Base-by-base conservation (phyloP, 2,113 vertebrate genomes). In the Pelecanoides urinatrix region DNA sequence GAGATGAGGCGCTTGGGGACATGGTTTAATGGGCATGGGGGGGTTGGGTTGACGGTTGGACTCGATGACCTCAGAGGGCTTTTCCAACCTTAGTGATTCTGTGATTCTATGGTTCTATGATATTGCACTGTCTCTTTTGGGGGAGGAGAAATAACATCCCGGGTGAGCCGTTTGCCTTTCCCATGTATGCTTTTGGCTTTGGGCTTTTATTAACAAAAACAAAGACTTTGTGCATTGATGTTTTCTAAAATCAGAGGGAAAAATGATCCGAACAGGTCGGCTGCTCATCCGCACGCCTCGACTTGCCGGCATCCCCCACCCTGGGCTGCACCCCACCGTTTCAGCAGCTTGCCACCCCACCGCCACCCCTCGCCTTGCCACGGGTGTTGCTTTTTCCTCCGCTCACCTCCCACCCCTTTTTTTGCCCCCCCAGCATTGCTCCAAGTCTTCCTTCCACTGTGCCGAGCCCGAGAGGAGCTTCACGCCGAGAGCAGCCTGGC, bases 231-330 rank as follows among this genome's bases (percentile, higher is more conserved):
- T 34, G 26, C 10, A 4, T 26, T 19, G 17, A 10, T 16, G 11
- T 6, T 17, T 18, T 79, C 61, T 53, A 22, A 80, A 73, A 40
- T 29, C 27, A 53, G 45, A 9, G 9, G 29, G 36, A 38, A 25
- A 66, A 27, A 38, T 2, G 8, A 50, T 62, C 42, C 0, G 3
- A 27, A 17, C 0, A 3, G 25, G 25, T 17, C 6, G 10, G 72
- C 34, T 61, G 45, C 50, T 42, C n/a, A 5, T 47, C 67, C 21
- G 9, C 21, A 45, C 2, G 1, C 68, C 58, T 42, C 4, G 3
- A 13, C 27, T 44, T 50, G 44, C 17, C 0, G 1, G 6, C 5
- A 3, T 38, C 16, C 36, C 73, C 34, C 16, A 11, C 0, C 68
- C 42, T 15, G 36, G 44, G 16, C 42, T 47, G 49, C 72, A 22